Conservation (phyloP, 2,113 vertebrate species). For the Anhinga anhinga region DNA sequence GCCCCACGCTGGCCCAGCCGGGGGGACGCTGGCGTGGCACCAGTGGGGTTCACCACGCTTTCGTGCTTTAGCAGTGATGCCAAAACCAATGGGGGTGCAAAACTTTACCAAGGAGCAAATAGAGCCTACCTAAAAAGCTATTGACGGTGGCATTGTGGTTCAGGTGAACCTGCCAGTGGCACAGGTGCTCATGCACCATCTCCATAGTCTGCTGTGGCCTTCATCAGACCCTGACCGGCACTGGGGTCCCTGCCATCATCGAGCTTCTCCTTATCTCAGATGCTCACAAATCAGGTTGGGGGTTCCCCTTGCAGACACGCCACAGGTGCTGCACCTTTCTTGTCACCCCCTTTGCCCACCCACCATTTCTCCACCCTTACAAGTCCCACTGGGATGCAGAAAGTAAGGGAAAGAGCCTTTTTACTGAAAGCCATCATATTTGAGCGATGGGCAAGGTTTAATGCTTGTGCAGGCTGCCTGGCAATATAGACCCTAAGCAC, state of each 20-base stretch:
- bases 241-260: rapidly evolving
- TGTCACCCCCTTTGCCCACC: neutral
- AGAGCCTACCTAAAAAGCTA: neutral
- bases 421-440: rapidly evolving
- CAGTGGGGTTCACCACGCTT: neutral
- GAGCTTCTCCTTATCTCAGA: neutral
- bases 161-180: neutral
- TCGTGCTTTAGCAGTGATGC: neutral
- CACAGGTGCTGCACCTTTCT: rapidly evolving
- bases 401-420: neutral
- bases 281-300: neutral
- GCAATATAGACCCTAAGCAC: neutral
- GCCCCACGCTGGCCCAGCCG: neutral
- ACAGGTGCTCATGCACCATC: rapidly evolving
- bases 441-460: neutral
- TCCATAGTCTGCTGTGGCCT: neutral
- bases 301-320: neutral
- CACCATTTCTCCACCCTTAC: neutral
- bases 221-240: neutral
- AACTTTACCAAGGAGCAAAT: neutral
- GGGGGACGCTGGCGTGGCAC: neutral
- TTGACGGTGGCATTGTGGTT: rapidly evolving
- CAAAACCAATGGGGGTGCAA: neutral
- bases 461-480: neutral
- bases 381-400: rapidly evolving